Conservation (phyloP, 1,140 invertebrate species). For the Drosophila pruinosa region DNA sequence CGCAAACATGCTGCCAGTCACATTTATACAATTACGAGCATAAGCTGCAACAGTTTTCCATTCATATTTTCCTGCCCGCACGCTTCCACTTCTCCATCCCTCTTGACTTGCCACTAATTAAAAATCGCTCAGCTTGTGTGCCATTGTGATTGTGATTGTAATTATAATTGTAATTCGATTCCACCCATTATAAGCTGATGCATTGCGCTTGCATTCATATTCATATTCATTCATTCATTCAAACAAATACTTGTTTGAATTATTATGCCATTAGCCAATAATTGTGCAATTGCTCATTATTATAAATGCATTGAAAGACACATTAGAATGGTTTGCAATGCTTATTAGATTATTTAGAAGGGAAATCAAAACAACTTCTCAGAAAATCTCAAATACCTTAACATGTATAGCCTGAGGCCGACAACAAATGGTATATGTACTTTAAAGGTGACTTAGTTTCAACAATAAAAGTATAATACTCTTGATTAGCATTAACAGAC, state of each 20-base stretch:
- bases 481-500: no score
- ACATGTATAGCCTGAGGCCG: no score
- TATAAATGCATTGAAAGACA: neutral
- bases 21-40: neutral
- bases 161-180: slow-evolving; percentile 4
- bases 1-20: neutral
- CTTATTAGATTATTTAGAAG: neutral
- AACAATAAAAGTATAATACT: no score
- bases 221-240: neutral
- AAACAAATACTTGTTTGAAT: neutral
- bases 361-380: neutral
- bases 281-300: neutral
- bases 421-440: no score
- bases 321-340: neutral
- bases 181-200: neutral
- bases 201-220: neutral
- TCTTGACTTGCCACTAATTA: slow-evolving; percentile 4
- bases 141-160: slow-evolving; percentile 3
- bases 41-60: neutral
- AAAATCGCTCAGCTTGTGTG: slow-evolving; percentile 7
- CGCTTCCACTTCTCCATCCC: neutral
- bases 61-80: neutral
- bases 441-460: no score
- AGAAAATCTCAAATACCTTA: neutral
- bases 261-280: slow-evolving; percentile 8